These are phyloP conservation scores for Cataglyphis altisquamis DNA, from an alignment of 2,888 invertebrate species.

Conservation along the genomic window DNA sequence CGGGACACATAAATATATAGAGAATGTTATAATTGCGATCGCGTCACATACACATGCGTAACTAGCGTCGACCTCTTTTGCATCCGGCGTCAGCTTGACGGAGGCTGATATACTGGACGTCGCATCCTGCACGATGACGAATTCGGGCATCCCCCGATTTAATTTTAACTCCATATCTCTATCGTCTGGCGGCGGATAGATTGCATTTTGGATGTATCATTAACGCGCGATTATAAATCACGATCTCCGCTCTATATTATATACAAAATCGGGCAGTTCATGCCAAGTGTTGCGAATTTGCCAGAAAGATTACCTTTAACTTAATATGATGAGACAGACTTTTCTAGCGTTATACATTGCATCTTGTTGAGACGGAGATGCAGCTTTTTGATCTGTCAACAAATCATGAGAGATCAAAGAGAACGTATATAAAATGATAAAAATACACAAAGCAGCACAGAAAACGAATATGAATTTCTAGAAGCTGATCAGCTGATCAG, in stretches of 20 bases:
- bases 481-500: not conserved
- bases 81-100: constrained; percentile 12
- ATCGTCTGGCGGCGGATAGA: constrained; percentile 24
- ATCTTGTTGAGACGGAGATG: constrained; percentile 9
- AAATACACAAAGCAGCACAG: not conserved
- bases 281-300: constrained; percentile 37
- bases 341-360: not conserved
- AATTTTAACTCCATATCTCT: constrained; percentile 40
- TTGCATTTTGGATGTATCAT: constrained; percentile 33
- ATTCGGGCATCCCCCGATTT: constrained; percentile 41
- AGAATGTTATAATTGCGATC: not conserved
- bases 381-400: constrained; percentile 8
- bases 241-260: constrained; percentile 11
- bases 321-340: constrained; percentile 6
- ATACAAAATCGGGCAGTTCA: not conserved
- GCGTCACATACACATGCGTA: not conserved
- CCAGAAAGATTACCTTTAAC: constrained; percentile 18
- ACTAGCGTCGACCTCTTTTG: constrained; percentile 20
- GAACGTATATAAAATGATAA: not conserved
- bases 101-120: constrained; percentile 19
- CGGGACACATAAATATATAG: not conserved
- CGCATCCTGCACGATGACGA: constrained; percentile 47
- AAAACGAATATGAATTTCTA: not conserved
- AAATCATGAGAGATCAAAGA: constrained; percentile 22
- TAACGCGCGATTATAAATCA: constrained; percentile 40